Conservation (phyloP, 2,888 invertebrate genomes). For the Mythimna pallens region DNA sequence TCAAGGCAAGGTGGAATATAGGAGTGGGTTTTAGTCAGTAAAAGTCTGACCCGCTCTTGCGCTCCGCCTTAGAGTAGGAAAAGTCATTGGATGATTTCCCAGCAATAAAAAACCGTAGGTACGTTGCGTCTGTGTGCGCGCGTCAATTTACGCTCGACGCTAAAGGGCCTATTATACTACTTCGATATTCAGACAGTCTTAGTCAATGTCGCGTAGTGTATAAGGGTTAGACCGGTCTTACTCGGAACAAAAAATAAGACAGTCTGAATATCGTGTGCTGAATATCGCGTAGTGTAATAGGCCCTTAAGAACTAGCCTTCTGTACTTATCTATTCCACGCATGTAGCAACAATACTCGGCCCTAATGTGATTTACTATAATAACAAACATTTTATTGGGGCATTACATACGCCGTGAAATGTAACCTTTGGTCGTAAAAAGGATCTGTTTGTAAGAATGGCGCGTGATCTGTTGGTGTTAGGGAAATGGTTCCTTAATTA, state of each 20-base stretch:
- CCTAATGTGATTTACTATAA: constrained; percentile 79
- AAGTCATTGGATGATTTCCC: no score
- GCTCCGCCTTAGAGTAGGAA: no score
- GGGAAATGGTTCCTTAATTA: constrained; percentile 66
- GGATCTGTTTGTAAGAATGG: constrained; percentile 58
- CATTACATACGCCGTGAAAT: constrained; percentile 73
- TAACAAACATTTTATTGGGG: constrained; percentile 82
- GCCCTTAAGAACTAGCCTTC: constrained; percentile 3
- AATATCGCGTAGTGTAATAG: no score
- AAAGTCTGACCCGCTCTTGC: no score
- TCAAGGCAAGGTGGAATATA: no score
- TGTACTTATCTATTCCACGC: constrained; percentile 1
- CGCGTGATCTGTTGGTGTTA: constrained; percentile 57
- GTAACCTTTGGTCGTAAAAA: constrained; percentile 64
- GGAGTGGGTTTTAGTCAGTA: no score
- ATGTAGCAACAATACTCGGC: constrained; percentile 65
- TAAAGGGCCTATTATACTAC: no score
- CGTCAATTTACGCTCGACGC: not conserved
- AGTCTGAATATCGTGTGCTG: no score
- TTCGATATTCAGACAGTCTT: no score
- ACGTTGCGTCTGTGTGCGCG: not conserved
- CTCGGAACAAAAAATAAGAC: no score
- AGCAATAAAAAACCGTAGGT: not conserved
- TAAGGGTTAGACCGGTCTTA: no score
- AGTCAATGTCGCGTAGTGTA: no score